Evolutionary conservation across 1,140 invertebrate species (phyloP), one percentile per base, ranked within the genome.

Genomic region (Euschistus heros): DNA sequence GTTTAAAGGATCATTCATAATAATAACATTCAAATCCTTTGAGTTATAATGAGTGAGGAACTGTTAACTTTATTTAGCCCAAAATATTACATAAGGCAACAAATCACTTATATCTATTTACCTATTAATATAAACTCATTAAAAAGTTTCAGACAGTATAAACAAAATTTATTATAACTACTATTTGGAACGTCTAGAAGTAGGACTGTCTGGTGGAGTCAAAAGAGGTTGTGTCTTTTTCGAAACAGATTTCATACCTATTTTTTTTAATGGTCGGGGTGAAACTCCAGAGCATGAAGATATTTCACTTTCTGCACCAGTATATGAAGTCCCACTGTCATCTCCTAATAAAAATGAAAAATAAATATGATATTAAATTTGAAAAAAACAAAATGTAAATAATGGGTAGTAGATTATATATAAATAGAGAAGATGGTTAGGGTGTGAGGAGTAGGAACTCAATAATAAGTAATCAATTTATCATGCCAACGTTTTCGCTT

Each of bases 221-320:
- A 68, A 37, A 15, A 54, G 64, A 17, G 64, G 63, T 6, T 67
- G 64, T 15, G 62, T 57, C 0, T 64, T 65, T 27, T 67, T 67
- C 1, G 42, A 18, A 26, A 46, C 64, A 24, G 66, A 57, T 68
- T 71, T 67, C 15, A 62, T 68, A 64, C 55, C 73, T 69, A 80
- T 76, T 68, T 80, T 80, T 67, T 81, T 81, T 30, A 77, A 72
- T 1, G 79, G 78, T 67, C 80, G 72, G n/a, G 79, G 77, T 26
- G 80, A 78, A 67, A 80, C 79, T 10, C 78, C 79, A 64, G 77
- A 77, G n/a, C 78, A 67, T 4, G 73, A 70, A 10, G 75, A 68
- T 55, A 70, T 75, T 2, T 77, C 76, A 30, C 75, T 70, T 0
- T 72, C 76, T 61, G 47, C 63, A 27, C 71, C 75, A 47, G 75